Conservation (phyloP, 92 coral and sea anemone species). For the Zoanthus gigantus region DNA sequence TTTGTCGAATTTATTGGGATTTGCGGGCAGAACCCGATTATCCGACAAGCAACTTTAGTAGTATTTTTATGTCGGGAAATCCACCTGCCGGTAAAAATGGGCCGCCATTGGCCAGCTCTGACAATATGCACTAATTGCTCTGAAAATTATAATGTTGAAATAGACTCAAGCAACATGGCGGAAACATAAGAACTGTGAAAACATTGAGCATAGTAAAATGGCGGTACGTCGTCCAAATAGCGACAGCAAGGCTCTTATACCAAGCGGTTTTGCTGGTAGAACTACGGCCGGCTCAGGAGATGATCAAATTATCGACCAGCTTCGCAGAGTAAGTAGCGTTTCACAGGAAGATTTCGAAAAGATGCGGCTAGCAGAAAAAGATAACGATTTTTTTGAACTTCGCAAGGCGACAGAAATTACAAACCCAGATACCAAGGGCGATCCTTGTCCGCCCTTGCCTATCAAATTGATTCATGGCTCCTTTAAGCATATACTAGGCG, state of each 20-base stretch:
- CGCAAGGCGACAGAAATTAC: slow-evolving; percentile 98
- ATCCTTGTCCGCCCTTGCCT: slow-evolving; percentile 94
- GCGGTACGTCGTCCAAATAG: slow-evolving; percentile 84
- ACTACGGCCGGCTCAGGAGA: slow-evolving; percentile 65
- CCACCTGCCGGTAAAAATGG: slow-evolving; percentile 72
- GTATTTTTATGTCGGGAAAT: slow-evolving; percentile 73
- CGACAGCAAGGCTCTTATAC: slow-evolving; percentile 57
- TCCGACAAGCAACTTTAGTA: slow-evolving; percentile 78
- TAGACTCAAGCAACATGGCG: slow-evolving; percentile 90
- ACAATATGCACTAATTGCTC: slow-evolving; percentile 88
- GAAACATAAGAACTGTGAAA: slow-evolving; percentile 68
- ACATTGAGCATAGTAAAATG: slow-evolving; percentile 65
- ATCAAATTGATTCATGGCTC: slow-evolving; percentile 95
- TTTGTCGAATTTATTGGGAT: slow-evolving; percentile 64
- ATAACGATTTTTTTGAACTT: slow-evolving; percentile 94
- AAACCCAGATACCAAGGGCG: slow-evolving; percentile 95
- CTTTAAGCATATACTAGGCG: slow-evolving; percentile 91
- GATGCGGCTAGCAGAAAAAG: slow-evolving; percentile 98
- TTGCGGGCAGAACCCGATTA: slow-evolving; percentile 83
- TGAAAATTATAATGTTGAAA: slow-evolving; percentile 79
- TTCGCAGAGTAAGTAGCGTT: slow-evolving; percentile 94
- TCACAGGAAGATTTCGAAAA: slow-evolving; percentile 98
- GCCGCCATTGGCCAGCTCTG: slow-evolving; percentile 67
- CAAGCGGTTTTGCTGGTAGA: slow-evolving; percentile 82
- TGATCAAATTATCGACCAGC: slow-evolving; percentile 80